Evolutionary conservation across 2,797 vertebrate species (phyloP).

Genomic region (Dermochelys coriacea): DNA sequence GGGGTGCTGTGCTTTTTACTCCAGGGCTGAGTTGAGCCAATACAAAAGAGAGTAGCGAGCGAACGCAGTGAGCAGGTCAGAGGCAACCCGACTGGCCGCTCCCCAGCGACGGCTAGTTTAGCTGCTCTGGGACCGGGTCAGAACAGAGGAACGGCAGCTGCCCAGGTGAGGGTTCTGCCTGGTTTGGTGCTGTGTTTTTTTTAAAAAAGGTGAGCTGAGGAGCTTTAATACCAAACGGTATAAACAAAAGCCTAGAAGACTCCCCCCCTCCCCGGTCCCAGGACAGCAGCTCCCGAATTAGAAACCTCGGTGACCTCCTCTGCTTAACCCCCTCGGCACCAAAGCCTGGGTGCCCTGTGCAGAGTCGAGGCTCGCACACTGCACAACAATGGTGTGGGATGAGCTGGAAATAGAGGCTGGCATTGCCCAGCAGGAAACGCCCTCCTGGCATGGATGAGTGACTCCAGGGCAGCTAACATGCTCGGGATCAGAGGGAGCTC

Average conservation of each 20-base stretch:
- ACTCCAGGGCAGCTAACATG: neutral
- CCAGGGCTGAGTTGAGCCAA: neutral
- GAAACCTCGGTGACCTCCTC: neutral
- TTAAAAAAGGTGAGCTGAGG: neutral
- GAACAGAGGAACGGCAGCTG: neutral
- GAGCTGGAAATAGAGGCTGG: neutral
- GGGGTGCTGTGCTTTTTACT: neutral
- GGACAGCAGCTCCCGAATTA: neutral
- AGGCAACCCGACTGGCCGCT: neutral
- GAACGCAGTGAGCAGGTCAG: neutral
- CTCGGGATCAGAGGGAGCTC: neutral
- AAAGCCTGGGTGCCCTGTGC: neutral
- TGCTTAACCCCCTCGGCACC: neutral
- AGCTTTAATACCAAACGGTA: neutral
- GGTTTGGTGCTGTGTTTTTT: neutral
- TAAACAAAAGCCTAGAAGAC: neutral
- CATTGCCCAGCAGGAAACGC: neutral
- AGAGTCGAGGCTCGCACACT: neutral
- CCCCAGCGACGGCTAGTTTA: neutral
- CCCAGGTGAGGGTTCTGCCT: neutral
- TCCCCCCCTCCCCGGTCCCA: fast-evolving
- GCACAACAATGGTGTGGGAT: neutral
- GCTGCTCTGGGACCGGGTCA: neutral
- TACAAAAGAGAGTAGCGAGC: fast-evolving
- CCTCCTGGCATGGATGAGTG: neutral